Evolutionary conservation across 2,888 invertebrate species (phyloP), one percentile per base, ranked within the genome.

Genomic region (Electrophaes corylata): DNA sequence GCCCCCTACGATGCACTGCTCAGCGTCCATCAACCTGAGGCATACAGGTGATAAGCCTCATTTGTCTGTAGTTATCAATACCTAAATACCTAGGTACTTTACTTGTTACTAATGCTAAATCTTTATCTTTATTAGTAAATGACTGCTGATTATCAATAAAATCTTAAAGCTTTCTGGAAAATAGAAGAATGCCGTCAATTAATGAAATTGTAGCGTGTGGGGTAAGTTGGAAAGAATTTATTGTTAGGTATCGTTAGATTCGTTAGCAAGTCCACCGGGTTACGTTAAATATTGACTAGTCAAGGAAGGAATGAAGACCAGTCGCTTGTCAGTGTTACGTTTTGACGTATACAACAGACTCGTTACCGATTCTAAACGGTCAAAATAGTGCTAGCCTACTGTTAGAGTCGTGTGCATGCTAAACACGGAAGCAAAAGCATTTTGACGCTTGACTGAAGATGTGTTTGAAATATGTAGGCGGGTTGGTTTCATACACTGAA

Each of bases 371-470:
- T 49, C 12, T 29, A 37, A 8, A 39, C 18, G 39, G 39, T 18
- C 5, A n/a, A 18, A 40, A 6, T 40, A 29, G 20, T 26, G 48
- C 48, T 49, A 31, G 35, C 33, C 35, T n/a, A 16, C 4, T 26
- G 16, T n/a, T 29, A 29, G 39, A 39, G 26, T 29, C 44, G 44
- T 44, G 39, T 39, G 37, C 43, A 16, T 44, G 37, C 26, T 29
- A 39, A 40, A 45, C 45, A 53, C 31, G 35, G 35, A 52, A 47
- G 43, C 31, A 33, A 40, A 53, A 37, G 47, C 37, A 29, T 44
- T 29, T 43, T 43, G 37, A 47, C 43, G 29, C 43, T 37, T 37
- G 37, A 43, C 26, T 52, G 51, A 52, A 52, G 37, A 37, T 45
- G n/a, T 43, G 47, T 49, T 40, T 29, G 39, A 40, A 37, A 29